phyloP scores from a whole-genome alignment of 2,797 vertebrate species.

The Periophthalmus magnuspinnatus region DNA sequence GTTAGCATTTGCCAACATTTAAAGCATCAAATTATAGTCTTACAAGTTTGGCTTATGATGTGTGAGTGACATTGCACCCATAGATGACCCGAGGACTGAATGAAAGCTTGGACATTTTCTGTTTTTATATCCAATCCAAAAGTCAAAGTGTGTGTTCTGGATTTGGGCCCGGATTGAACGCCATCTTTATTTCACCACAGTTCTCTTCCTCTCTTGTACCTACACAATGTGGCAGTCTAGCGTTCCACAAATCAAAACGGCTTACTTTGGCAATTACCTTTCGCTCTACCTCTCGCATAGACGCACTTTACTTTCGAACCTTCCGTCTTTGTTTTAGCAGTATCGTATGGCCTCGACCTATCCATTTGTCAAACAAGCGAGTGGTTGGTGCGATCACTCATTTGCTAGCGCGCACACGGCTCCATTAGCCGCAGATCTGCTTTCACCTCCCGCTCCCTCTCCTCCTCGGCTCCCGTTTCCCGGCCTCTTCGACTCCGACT shows the following conservation, averaged over 20 bases:
- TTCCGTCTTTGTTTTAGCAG: constrained; percentile 59
- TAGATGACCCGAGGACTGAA: constrained; percentile 29
- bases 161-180: constrained; percentile 18
- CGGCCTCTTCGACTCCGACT: constrained; percentile 41
- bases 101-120: constrained; percentile 15
- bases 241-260: constrained; percentile 56
- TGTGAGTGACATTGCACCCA: constrained; percentile 15
- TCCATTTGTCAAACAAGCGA: constrained; percentile 71
- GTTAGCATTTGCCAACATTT: neutral
- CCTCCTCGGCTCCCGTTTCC: constrained; percentile 48
- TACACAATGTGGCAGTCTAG: constrained; percentile 39
- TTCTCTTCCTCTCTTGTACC: constrained; percentile 12
- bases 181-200: constrained; percentile 7
- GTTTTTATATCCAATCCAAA: constrained; percentile 12
- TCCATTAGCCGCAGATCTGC: constrained; percentile 74
- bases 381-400: constrained; percentile 61
- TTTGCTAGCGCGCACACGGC: constrained; percentile 52
- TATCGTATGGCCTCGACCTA: constrained; percentile 57
- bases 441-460: constrained; percentile 60
- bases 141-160: constrained; percentile 14
- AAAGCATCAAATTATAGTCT: neutral
- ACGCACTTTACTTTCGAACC: constrained; percentile 38
- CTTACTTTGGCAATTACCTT: constrained; percentile 46
- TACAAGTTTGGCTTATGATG: neutral
- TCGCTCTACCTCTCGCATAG: constrained; percentile 24